Base-by-base conservation (phyloP, 2,888 invertebrate species). In the Chrysolina oricalcia region DNA sequence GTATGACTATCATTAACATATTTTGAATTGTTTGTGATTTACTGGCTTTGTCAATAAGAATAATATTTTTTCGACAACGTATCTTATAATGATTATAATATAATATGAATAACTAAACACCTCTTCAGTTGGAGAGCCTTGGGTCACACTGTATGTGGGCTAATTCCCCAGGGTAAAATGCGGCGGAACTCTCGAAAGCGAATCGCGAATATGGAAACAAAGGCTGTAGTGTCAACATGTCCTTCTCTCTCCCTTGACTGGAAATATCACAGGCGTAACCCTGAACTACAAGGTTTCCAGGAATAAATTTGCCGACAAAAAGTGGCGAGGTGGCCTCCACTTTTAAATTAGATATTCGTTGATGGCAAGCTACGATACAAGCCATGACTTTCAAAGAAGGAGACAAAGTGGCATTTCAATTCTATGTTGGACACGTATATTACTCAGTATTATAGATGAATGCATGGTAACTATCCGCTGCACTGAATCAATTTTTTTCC, bases 211-310 rank as follows among this genome's bases (percentile, higher is more conserved):
- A 53, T 19, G 53, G 13, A 53, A 53, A 53, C 53, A 21, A 53
- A 21, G 19, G 19, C 17, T 21, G 19, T 21, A 11, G 53, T 53
- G 19, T 21, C 19, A 21, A 53, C 21, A 53, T 21, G 13, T 53
- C 53, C 21, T 13, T 21, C 53, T 35, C 35, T 35, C 8, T 35
- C 53, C 53, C 21, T 53, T 53, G 53, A 21, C 53, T 53, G 11
- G 17, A 11, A 53, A 53, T 53, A 53, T 53, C 53, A 53, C n/a
- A 48, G 48, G 53, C 17, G 53, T 53, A 21, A 53, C 53, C 48
- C 48, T 53, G 53, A 53, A 53, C 53, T 53, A 53, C 53, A 53
- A 21, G 19, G 13, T 21, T 23, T 53, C 53, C 53, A 19, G 53
- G 13, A 53, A 53, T 53, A 53, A 53, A 53, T 53, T 6, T 10